Percentiles rank a stretch among this genome's conserved stretches.
These are phyloP conservation scores for Aricia agestis DNA, from an alignment of 1,140 invertebrate genomes.

Conservation along the genomic window DNA sequence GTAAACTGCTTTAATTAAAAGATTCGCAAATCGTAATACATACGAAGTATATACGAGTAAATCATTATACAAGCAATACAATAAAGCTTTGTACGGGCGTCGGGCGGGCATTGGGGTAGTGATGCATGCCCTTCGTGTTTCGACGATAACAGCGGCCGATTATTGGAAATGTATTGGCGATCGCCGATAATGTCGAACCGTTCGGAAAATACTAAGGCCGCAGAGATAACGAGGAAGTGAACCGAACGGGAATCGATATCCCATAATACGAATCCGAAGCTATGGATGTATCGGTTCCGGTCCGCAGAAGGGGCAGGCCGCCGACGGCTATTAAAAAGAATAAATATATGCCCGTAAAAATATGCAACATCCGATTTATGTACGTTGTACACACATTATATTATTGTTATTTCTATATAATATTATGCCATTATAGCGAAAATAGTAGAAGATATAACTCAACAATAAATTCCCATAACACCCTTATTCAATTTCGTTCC, in stretches of 20 bases:
- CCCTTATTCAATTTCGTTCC: not conserved
- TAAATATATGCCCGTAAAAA: not conserved
- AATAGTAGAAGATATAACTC: not conserved
- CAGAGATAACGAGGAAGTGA: slow-evolving; percentile 55
- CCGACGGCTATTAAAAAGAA: slow-evolving; percentile 15
- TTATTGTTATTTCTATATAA: no score
- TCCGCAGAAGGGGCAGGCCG: slow-evolving; percentile 40
- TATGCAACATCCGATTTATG: not conserved
- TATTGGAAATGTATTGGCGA: slow-evolving; percentile 68
- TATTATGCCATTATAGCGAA: not conserved
- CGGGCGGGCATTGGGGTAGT: not conserved
- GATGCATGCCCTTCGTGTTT: not conserved
- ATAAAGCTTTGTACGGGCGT: no score
- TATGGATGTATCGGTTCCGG: slow-evolving; percentile 51
- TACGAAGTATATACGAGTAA: no score
- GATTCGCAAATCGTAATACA: no score
- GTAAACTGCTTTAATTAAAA: no score
- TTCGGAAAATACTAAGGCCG: slow-evolving; percentile 74
- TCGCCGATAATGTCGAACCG: slow-evolving; percentile 74
- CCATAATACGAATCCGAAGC: slow-evolving; percentile 58
- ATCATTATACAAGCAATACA: no score
- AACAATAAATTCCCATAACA: not conserved
- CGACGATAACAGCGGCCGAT: not conserved
- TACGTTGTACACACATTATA: not conserved
- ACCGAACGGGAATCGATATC: slow-evolving; percentile 74